Percentiles rank a stretch among this genome's conserved stretches.
These are phyloP conservation scores for Drosophila nr. perissopoda DNA, from an alignment of 2,888 invertebrate species.

Conservation along the genomic window DNA sequence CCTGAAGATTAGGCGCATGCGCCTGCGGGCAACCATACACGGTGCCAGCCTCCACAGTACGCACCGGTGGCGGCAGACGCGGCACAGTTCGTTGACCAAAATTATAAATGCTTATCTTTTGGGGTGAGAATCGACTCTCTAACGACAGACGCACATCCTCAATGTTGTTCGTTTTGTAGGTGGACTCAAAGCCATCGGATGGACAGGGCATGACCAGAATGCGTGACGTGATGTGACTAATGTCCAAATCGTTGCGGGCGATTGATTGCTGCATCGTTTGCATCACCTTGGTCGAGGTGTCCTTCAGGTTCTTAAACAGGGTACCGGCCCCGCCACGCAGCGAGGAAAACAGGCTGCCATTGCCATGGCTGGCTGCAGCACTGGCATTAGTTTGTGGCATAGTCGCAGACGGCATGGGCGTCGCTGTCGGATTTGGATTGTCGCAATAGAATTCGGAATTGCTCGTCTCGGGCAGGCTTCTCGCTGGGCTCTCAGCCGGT, in stretches of 20 bases:
- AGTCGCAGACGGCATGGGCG: slow-evolving; percentile 50
- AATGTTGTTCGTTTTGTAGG: slow-evolving; percentile 95
- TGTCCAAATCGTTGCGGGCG: slow-evolving; percentile 94
- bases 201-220: slow-evolving; percentile 97
- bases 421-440: slow-evolving; percentile 36
- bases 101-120: slow-evolving; percentile 93
- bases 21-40: slow-evolving; percentile 89
- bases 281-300: slow-evolving; percentile 98
- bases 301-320: slow-evolving; percentile 96
- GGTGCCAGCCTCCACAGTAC: slow-evolving; percentile 88
- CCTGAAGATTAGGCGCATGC: slow-evolving; percentile 91
- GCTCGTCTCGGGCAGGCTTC: slow-evolving; percentile 48
- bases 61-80: slow-evolving; percentile 86
- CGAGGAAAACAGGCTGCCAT: slow-evolving; percentile 91
- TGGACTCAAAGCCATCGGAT: slow-evolving; percentile 96
- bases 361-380: slow-evolving; percentile 78
- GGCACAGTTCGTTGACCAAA: slow-evolving; percentile 86
- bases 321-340: slow-evolving; percentile 96
- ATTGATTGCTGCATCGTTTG: slow-evolving; percentile 97
- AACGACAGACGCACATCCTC: slow-evolving; percentile 94
- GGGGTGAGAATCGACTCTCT: slow-evolving; percentile 90
- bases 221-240: slow-evolving; percentile 96
- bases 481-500: slow-evolving; percentile 65
- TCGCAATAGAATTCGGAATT: slow-evolving; percentile 79
- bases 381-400: slow-evolving; percentile 22